Evolutionary conservation across 2,113 vertebrate genomes (phyloP).

Genomic region (Sander vitreus): DNA sequence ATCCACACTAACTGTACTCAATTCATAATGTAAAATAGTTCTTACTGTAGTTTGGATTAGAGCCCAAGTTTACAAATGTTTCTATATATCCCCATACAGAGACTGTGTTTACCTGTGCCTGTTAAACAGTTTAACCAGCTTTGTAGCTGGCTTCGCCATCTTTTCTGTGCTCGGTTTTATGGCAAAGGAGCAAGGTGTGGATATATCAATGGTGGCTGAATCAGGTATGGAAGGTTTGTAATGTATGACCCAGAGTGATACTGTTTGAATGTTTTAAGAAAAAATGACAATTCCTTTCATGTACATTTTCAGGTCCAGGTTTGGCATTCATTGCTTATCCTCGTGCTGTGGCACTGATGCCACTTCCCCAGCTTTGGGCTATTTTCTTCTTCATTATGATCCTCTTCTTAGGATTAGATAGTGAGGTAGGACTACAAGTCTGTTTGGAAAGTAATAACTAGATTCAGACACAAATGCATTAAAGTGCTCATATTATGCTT

Average conservation of each 20-base stretch:
- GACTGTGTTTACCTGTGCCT: conserved; percentile 91
- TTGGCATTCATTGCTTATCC: conserved; percentile 86
- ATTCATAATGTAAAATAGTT: background rate
- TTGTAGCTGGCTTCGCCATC: conserved; percentile 93
- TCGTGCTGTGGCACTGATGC: conserved; percentile 85
- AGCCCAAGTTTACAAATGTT: background rate
- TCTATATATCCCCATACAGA: conserved; percentile 73
- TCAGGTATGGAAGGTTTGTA: conserved; percentile 82
- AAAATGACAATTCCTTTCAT: background rate
- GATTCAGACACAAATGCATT: background rate
- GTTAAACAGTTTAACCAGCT: conserved; percentile 93
- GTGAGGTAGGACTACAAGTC: conserved; percentile 72
- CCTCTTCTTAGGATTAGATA: conserved; percentile 84
- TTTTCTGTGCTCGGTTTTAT: conserved; percentile 94
- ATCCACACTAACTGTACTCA: background rate
- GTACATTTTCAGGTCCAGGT: conserved; percentile 79
- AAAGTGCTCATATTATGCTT: no score
- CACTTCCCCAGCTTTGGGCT: conserved; percentile 85
- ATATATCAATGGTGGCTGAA: conserved; percentile 90
- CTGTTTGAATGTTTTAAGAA: background rate
- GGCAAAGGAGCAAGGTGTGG: conserved; percentile 89
- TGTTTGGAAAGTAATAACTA: background rate
- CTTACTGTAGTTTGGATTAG: background rate
- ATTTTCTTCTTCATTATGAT: conserved; percentile 87
- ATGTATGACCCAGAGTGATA: background rate